Conservation (phyloP, 92 coral and sea anemone genomes). For the Paragorgia papillata region DNA sequence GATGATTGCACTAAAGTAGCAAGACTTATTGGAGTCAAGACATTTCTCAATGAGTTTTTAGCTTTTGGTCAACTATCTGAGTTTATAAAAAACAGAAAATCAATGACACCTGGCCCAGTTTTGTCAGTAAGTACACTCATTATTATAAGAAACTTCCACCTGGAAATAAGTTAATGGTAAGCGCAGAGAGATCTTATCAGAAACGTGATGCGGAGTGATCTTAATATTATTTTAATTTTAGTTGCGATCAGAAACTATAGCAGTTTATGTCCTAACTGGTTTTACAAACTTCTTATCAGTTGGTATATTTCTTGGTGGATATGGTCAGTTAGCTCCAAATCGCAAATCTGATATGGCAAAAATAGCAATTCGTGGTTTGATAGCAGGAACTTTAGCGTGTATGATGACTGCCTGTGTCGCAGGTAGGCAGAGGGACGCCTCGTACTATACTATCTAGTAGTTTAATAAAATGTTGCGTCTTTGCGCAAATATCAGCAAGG, state of each 20-base stretch:
- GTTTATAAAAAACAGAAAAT: slow-evolving; percentile 63
- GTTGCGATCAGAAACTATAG: slow-evolving; percentile 56
- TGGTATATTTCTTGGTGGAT: slow-evolving; percentile 53
- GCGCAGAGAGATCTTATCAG: too few species aligned
- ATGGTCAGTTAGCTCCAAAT: slow-evolving; percentile 53
- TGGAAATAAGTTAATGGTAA: background rate
- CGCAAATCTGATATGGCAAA: slow-evolving; percentile 60
- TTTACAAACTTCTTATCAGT: slow-evolving; percentile 55
- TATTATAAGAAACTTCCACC: background rate
- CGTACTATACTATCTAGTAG: too few species aligned
- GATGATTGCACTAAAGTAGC: slow-evolving; percentile 84
- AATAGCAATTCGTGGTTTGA: slow-evolving; percentile 48
- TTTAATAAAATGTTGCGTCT: too few species aligned
- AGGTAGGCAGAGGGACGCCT: slow-evolving; percentile 41
- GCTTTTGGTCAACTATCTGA: slow-evolving; percentile 74
- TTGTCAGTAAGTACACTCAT: slow-evolving; percentile 74
- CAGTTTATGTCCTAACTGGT: slow-evolving; percentile 50
- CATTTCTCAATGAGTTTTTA: slow-evolving; percentile 86
- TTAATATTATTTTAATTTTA: background rate
- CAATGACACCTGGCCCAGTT: slow-evolving; percentile 52
- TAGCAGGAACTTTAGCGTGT: slow-evolving; percentile 57
- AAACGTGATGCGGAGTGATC: too few species aligned
- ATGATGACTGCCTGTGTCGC: slow-evolving; percentile 62
- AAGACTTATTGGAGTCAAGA: slow-evolving; percentile 80
- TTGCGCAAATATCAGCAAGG: too few species aligned